phyloP scores from a whole-genome alignment of 2,888 invertebrate species.

The Iphiclides podalirius region DNA sequence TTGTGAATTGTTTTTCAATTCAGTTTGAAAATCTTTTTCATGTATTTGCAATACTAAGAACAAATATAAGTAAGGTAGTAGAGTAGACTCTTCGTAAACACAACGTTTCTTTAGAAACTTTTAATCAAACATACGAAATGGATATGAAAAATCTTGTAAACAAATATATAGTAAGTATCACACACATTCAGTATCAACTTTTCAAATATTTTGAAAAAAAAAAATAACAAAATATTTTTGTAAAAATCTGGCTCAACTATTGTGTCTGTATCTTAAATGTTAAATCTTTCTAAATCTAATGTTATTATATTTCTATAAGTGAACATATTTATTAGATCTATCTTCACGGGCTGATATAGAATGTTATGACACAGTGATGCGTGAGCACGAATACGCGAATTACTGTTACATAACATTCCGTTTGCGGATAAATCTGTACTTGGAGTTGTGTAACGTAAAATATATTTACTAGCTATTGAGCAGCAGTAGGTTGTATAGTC shows the following conservation, averaged over 20 bases:
- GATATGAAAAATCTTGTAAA: no score
- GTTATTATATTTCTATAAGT: conserved; percentile 5
- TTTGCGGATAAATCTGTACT: conserved; percentile 42
- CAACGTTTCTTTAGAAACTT: no score
- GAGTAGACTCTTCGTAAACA: no score
- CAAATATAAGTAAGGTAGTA: no score
- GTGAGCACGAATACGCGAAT: conserved; percentile 27
- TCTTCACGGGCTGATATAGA: conserved; percentile 26
- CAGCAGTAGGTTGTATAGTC: conserved; percentile 53
- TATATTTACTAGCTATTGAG: conserved; percentile 61
- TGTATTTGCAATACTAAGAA: neutral
- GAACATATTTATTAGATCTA: conserved; percentile 11
- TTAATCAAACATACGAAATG: no score
- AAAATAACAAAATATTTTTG: conserved; percentile 6
- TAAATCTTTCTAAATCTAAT: conserved; percentile 6
- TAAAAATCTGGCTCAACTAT: conserved; percentile 5
- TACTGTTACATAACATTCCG: conserved; percentile 34
- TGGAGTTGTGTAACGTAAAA: conserved; percentile 51
- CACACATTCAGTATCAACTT: no score
- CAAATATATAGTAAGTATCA: no score
- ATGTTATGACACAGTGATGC: conserved; percentile 29
- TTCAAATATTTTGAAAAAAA: no score
- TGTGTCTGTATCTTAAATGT: conserved; percentile 10
- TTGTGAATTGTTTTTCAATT: neutral
- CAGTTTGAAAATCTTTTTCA: neutral